Percentiles rank a stretch among this genome's conserved stretches.
These are phyloP conservation scores for Clunio marinus DNA, from an alignment of 2,888 invertebrate genomes.

Conservation along the genomic window DNA sequence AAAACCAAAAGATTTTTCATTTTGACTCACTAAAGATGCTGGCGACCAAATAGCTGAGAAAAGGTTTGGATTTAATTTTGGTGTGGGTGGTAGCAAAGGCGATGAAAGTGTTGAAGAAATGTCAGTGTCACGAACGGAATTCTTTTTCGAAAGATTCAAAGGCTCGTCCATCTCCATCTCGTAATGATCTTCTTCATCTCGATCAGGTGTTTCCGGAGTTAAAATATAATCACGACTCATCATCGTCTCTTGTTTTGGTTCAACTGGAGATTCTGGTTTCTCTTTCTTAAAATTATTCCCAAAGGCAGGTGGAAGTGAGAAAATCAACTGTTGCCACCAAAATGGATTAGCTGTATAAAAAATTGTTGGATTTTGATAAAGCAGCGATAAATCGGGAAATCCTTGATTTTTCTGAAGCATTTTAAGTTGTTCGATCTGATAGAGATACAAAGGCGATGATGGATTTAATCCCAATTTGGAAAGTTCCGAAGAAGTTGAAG, in stretches of 20 bases:
- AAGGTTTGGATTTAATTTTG: slow-evolving; percentile 24
- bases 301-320: slow-evolving; percentile 33
- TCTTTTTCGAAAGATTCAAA: slow-evolving; percentile 28
- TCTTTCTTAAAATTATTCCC: slow-evolving; percentile 3
- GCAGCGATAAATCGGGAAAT: slow-evolving; percentile 25
- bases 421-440: slow-evolving; percentile 36
- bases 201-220: slow-evolving; percentile 35
- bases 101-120: slow-evolving; percentile 20
- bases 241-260: not conserved
- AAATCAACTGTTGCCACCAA: slow-evolving; percentile 38
- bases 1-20: slow-evolving; percentile 26
- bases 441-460: slow-evolving; percentile 28
- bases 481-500: slow-evolving; percentile 25
- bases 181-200: slow-evolving; percentile 29
- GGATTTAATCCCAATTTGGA: slow-evolving; percentile 30
- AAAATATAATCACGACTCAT: slow-evolving; percentile 29
- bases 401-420: slow-evolving; percentile 24
- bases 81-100: slow-evolving; percentile 22
- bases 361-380: slow-evolving; percentile 37
- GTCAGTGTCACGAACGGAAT: not conserved
- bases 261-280: slow-evolving; percentile 15
- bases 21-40: slow-evolving; percentile 32
- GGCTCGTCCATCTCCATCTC: slow-evolving; percentile 32
- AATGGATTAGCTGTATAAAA: slow-evolving; percentile 36
- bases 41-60: slow-evolving; percentile 35